Percentiles rank a stretch among this genome's conserved stretches.
These are phyloP conservation scores for Plectrocnemia conspersa DNA, from an alignment of 1,140 invertebrate species.

Conservation along the genomic window DNA sequence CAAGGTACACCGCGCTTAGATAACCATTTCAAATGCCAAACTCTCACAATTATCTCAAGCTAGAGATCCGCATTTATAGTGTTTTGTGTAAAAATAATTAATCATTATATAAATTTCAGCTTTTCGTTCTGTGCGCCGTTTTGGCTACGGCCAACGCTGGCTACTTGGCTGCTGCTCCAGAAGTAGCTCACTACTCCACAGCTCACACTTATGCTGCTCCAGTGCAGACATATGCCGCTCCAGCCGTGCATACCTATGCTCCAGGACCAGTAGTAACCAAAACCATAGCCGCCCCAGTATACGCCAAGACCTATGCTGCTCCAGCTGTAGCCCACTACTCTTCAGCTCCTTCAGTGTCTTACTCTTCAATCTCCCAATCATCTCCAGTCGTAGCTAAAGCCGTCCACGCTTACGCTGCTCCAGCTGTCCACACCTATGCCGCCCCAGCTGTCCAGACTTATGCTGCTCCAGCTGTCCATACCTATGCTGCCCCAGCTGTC, in stretches of 20 bases:
- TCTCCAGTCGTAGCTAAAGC: constrained; percentile 26
- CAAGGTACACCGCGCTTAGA: constrained; percentile 25
- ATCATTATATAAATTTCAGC: constrained; percentile 33
- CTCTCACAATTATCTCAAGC: neutral
- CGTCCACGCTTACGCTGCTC: constrained; percentile 32
- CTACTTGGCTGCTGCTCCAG: constrained; percentile 27
- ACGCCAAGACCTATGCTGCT: constrained; percentile 31
- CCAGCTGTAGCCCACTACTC: constrained; percentile 35
- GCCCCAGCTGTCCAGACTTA: constrained; percentile 44
- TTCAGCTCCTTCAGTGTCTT: constrained; percentile 35
- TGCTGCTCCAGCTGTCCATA: constrained; percentile 39
- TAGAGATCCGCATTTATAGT: too few species aligned
- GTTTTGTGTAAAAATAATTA: constrained; percentile 3
- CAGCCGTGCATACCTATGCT: constrained; percentile 27
- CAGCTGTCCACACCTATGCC: constrained; percentile 50
- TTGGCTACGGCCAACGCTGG: constrained; percentile 47
- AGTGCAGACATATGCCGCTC: constrained; percentile 35
- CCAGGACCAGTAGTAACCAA: constrained; percentile 38
- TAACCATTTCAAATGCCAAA: neutral
- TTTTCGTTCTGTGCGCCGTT: constrained; percentile 46
- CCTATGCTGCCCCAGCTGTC: constrained; percentile 23
- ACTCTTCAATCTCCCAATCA: too few species aligned
- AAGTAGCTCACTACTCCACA: constrained; percentile 11
- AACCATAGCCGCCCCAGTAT: constrained; percentile 32
- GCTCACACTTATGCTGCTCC: constrained; percentile 28